These are phyloP conservation scores for Euphydryas editha DNA, from an alignment of 2,888 invertebrate species.

Conservation along the genomic window DNA sequence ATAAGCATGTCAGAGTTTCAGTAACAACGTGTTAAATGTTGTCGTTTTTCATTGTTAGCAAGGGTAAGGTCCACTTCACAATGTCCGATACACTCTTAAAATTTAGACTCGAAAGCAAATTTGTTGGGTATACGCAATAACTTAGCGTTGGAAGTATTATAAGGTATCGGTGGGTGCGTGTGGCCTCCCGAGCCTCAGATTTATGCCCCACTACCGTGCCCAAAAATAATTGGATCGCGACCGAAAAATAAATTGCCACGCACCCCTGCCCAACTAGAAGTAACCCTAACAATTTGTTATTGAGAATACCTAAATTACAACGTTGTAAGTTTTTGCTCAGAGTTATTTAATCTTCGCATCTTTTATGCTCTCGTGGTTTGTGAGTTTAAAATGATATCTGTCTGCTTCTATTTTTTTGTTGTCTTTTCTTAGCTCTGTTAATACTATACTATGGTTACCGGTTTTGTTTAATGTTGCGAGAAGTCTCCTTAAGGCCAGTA, in stretches of 20 bases:
- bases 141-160: conserved; percentile 46
- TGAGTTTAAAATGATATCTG: conserved; percentile 1
- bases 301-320: conserved; percentile 63
- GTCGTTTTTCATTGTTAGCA: not conserved
- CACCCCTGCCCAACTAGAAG: conserved; percentile 56
- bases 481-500: no score
- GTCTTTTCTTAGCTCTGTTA: not conserved
- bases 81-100: conserved; percentile 26
- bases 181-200: conserved; percentile 52
- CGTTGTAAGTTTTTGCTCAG: conserved; percentile 46
- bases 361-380: conserved; percentile 35
- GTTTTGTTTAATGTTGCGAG: no score
- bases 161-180: conserved; percentile 56
- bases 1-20: not conserved
- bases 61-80: conserved; percentile 14
- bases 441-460: no score
- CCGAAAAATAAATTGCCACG: conserved; percentile 77
- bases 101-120: conserved; percentile 34
- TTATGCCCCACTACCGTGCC: conserved; percentile 71
- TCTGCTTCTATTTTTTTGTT: not conserved
- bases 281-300: conserved; percentile 70
- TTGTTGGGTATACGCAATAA: conserved; percentile 51
- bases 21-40: not conserved
- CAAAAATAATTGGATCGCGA: conserved; percentile 80
- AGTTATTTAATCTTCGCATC: conserved; percentile 42